phyloP scores from a whole-genome alignment of 2,888 invertebrate species.

The Dendrolimus pini region DNA sequence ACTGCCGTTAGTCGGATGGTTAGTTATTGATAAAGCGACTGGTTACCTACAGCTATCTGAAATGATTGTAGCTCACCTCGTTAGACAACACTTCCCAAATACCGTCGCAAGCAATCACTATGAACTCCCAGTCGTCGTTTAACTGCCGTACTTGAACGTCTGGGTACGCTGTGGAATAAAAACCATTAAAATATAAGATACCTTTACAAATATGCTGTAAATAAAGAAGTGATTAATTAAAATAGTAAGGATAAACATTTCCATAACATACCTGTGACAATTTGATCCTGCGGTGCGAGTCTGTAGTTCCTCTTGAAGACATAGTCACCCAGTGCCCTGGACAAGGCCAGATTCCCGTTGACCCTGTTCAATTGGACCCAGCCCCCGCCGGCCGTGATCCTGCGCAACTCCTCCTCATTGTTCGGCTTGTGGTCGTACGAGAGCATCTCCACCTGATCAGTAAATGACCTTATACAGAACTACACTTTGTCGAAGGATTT shows the following conservation, averaged over 20 bases:
- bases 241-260: too few relatives aligned
- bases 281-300: conserved; percentile 93
- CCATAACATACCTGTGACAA: conserved; percentile 89
- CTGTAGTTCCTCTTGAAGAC: conserved; percentile 94
- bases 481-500: too few relatives aligned
- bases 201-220: too few relatives aligned
- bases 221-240: too few relatives aligned
- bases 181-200: neutral
- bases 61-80: conserved; percentile 66
- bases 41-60: too few relatives aligned
- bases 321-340: conserved; percentile 97
- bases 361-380: conserved; percentile 98
- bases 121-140: conserved; percentile 95
- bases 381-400: conserved; percentile 96
- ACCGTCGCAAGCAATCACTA: conserved; percentile 98
- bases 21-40: too few relatives aligned
- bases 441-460: conserved; percentile 76
- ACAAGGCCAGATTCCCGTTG: conserved; percentile 98
- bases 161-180: conserved; percentile 84
- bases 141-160: conserved; percentile 91
- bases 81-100: conserved; percentile 99
- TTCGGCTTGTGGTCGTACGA: conserved; percentile 98
- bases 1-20: too few relatives aligned
- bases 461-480: neutral
- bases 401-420: conserved; percentile 88